Evolutionary conservation across 2,113 vertebrate species (phyloP).

Genomic region (Ifrita kowaldi): DNA sequence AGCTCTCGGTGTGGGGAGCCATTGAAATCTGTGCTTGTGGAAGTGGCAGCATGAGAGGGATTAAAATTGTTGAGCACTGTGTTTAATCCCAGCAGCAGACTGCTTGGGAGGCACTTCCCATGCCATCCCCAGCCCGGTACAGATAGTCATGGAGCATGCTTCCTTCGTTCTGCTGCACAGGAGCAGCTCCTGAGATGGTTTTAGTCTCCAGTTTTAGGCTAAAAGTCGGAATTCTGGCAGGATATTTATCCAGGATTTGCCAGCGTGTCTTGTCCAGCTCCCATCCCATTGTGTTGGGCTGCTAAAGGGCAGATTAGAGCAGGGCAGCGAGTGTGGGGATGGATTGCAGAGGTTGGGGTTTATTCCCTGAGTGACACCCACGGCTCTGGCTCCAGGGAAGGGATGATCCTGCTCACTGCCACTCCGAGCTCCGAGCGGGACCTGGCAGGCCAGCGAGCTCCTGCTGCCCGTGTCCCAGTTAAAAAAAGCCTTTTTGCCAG

Average conservation of each 20-base stretch:
- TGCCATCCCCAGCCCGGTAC: background rate
- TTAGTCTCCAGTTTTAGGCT: background rate
- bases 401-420: background rate
- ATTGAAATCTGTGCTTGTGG: background rate
- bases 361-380: background rate
- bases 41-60: background rate
- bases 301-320: background rate
- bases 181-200: background rate
- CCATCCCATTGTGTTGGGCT: background rate
- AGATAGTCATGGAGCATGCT: background rate
- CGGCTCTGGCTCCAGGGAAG: background rate
- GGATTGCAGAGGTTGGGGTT: background rate
- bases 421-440: background rate
- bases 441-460: background rate
- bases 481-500: background rate
- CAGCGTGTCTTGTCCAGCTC: background rate
- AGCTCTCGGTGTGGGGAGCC: background rate
- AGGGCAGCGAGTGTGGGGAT: background rate
- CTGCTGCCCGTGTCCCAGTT: background rate
- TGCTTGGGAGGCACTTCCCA: background rate
- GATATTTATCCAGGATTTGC: background rate
- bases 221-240: background rate
- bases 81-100: background rate
- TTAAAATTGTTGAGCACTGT: background rate
- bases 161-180: background rate